A percentile compares a stretch with the other conserved stretches of the same genome.
Evolutionary conservation across 2,888 invertebrate species (phyloP).

Genomic region (Antheraea assamensis): DNA sequence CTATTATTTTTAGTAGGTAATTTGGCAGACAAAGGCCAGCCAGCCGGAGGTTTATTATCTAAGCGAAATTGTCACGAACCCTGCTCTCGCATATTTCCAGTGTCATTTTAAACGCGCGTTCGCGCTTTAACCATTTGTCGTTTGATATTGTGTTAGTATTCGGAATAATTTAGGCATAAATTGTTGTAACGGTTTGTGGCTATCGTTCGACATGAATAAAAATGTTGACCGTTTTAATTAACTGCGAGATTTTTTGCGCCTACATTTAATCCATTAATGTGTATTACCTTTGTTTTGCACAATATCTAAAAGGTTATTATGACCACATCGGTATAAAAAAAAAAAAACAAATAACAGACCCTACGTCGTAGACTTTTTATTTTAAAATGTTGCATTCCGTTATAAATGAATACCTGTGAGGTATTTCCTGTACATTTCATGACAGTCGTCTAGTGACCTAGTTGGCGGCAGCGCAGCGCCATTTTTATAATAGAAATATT

Average conservation of each 20-base stretch:
- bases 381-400: background rate
- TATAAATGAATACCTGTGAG: conserved; percentile 40
- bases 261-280: background rate
- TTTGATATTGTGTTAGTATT: background rate
- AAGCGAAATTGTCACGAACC: conserved; percentile 2
- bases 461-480: conserved; percentile 68
- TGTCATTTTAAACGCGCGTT: background rate
- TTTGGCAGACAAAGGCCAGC: conserved; percentile 14
- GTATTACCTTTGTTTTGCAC: background rate
- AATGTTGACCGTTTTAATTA: no score
- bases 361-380: background rate
- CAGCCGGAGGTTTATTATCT: conserved; percentile 6
- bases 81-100: conserved; percentile 1
- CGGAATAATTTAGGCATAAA: background rate
- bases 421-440: conserved; percentile 50
- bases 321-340: background rate
- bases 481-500: conserved; percentile 36
- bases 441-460: conserved; percentile 69
- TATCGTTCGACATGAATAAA: background rate
- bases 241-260: background rate
- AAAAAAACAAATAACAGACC: background rate
- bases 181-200: background rate
- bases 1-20: conserved; percentile 14
- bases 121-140: background rate
- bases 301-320: background rate